Conservation (phyloP, 2,888 invertebrate species). For the Apamea sordens region DNA sequence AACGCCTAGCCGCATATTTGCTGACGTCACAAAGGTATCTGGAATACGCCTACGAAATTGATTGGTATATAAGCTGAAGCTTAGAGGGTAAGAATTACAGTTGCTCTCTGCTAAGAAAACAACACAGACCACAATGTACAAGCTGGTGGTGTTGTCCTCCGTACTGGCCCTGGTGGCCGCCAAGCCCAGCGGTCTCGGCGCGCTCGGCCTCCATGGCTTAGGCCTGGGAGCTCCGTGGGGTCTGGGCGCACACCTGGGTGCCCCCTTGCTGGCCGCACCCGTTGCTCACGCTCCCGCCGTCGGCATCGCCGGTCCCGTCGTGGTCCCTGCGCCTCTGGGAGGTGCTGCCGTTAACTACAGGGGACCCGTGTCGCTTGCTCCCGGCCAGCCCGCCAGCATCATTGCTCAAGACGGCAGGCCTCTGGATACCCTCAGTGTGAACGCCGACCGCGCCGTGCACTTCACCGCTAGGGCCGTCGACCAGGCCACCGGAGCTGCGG, state of each 20-base stretch:
- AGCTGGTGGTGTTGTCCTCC: constrained; percentile 92
- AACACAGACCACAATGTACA: constrained; percentile 90
- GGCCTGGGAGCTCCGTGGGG: constrained; percentile 73
- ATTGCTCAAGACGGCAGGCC: constrained; percentile 87
- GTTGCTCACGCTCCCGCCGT: constrained; percentile 65
- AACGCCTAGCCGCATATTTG: constrained; percentile 83
- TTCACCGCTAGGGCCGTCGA: constrained; percentile 83
- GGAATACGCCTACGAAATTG: constrained; percentile 83
- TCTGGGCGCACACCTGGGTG: constrained; percentile 72
- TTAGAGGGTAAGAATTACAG: constrained; percentile 79
- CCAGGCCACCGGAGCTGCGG: constrained; percentile 68
- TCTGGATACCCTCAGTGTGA: constrained; percentile 86
- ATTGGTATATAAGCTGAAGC: constrained; percentile 83
- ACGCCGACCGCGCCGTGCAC: constrained; percentile 86
- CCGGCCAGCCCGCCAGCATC: constrained; percentile 86
- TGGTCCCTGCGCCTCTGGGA: constrained; percentile 73
- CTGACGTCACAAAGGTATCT: constrained; percentile 85
- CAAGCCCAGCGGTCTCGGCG: constrained; percentile 78
- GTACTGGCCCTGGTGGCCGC: constrained; percentile 90
- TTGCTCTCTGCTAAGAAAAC: constrained; percentile 81
- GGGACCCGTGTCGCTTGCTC: constrained; percentile 85
- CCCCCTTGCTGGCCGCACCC: constrained; percentile 71
- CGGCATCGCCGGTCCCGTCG: constrained; percentile 74
- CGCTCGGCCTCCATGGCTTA: constrained; percentile 64
- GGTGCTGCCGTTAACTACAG: constrained; percentile 84